Evolutionary conservation across 2,797 vertebrate species (phyloP).

Genomic region (Smutsia gigantea): DNA sequence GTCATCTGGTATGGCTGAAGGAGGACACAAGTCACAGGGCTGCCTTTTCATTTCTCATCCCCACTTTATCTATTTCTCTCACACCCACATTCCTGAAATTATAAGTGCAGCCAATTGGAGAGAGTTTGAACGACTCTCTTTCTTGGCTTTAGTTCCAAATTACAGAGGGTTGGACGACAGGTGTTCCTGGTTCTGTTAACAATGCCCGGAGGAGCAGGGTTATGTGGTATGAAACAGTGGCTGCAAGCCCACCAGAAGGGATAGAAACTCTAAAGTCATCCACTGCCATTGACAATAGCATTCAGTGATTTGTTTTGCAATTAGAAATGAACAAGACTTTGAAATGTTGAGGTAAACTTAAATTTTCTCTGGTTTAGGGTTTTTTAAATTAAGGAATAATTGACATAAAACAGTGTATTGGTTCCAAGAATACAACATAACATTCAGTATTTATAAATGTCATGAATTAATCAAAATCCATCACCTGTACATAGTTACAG

Average conservation of each 20-base stretch:
- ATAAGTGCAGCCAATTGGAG: not conserved
- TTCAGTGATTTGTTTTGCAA: not conserved
- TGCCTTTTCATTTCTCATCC: not conserved
- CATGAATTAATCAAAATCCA: not conserved
- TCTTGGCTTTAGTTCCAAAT: not conserved
- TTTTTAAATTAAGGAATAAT: not conserved
- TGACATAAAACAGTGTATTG: not conserved
- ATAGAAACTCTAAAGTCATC: not conserved
- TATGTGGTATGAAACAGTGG: not conserved
- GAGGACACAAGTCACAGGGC: not conserved
- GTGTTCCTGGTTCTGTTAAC: not conserved
- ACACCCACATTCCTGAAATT: not conserved
- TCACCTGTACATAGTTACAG: not conserved
- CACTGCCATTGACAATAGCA: not conserved
- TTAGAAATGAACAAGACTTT: not conserved
- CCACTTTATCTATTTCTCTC: not conserved
- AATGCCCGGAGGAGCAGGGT: not conserved
- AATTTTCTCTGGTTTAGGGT: not conserved
- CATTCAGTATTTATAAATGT: not conserved
- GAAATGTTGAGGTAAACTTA: not conserved
- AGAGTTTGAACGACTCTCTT: not conserved
- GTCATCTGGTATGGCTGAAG: not conserved
- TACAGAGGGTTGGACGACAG: not conserved
- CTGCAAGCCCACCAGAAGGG: not conserved
- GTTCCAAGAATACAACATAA: not conserved